Evolutionary conservation across 2,113 vertebrate species (phyloP).

Genomic region (Chaetops frenatus): DNA sequence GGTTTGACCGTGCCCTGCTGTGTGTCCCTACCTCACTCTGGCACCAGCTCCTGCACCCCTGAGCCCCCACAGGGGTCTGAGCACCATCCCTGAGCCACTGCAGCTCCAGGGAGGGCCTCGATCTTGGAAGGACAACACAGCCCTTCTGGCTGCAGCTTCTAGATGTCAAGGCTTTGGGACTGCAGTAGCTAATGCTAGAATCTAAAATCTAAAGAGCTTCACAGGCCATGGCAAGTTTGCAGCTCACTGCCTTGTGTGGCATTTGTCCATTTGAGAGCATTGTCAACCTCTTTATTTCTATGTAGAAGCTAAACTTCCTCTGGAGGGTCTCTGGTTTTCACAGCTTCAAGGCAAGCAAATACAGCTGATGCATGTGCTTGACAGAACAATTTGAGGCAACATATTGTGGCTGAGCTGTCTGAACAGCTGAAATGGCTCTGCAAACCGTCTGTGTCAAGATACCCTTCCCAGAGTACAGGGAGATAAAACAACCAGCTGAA

Average conservation of each 20-base stretch:
- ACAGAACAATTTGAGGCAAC: neutral
- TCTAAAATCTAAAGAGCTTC: neutral
- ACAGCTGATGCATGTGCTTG: neutral
- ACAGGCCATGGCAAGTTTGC: neutral
- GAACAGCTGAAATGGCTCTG: neutral
- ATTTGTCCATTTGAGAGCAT: neutral
- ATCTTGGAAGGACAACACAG: neutral
- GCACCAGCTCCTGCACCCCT: neutral
- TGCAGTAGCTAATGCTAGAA: neutral
- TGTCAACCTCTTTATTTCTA: neutral
- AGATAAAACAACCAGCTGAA: neutral
- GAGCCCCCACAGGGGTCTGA: accelerated
- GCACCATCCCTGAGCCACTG: neutral
- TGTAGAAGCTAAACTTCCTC: neutral
- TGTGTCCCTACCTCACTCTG: neutral
- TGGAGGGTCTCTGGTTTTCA: neutral
- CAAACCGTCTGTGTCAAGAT: neutral
- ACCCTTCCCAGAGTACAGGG: neutral
- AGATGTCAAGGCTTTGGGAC: neutral
- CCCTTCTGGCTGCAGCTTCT: neutral
- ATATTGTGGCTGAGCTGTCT: constrained; percentile 10
- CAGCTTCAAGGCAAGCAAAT: neutral
- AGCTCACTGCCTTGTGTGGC: neutral
- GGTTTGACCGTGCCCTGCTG: accelerated
- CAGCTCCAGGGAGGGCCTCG: neutral